These are phyloP conservation scores for Idaea biselata DNA, from an alignment of 2,888 invertebrate genomes.

Conservation along the genomic window DNA sequence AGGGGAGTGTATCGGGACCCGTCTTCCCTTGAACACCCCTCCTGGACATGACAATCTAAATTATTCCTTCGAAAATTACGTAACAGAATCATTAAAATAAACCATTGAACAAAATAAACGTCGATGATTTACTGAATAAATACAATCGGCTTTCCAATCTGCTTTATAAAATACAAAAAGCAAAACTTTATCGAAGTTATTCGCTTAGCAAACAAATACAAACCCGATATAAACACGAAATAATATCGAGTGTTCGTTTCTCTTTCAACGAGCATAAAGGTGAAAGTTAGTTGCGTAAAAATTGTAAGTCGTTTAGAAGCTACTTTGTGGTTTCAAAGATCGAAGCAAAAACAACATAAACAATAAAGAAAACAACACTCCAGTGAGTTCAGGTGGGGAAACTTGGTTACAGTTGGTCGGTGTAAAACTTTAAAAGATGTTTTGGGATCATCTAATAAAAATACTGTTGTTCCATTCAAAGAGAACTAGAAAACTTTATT, in stretches of 20 bases:
- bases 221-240: conserved; percentile 8
- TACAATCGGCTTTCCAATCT: background rate
- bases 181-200: background rate
- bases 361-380: conserved; percentile 20
- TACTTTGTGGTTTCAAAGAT: conserved; percentile 24
- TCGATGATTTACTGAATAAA: background rate
- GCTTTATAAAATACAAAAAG: background rate
- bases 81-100: background rate
- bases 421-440: conserved; percentile 22
- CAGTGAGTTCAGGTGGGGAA: conserved; percentile 16
- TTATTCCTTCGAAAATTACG: background rate
- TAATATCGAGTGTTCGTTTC: conserved; percentile 23
- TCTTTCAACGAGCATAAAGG: conserved; percentile 17
- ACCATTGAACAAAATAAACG: background rate
- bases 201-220: background rate
- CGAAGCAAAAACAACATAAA: conserved; percentile 24
- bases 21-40: conserved; percentile 69
- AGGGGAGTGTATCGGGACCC: conserved; percentile 88
- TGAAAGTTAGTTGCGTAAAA: conserved; percentile 29
- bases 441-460: conserved; percentile 21
- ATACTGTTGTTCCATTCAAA: conserved; percentile 16
- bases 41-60: conserved; percentile 42
- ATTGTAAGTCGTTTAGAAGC: conserved; percentile 27
- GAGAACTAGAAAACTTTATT: conserved; percentile 15
- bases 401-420: conserved; percentile 16